Base-by-base conservation (phyloP, 2,888 invertebrate species). In the Hetaerina titia region DNA sequence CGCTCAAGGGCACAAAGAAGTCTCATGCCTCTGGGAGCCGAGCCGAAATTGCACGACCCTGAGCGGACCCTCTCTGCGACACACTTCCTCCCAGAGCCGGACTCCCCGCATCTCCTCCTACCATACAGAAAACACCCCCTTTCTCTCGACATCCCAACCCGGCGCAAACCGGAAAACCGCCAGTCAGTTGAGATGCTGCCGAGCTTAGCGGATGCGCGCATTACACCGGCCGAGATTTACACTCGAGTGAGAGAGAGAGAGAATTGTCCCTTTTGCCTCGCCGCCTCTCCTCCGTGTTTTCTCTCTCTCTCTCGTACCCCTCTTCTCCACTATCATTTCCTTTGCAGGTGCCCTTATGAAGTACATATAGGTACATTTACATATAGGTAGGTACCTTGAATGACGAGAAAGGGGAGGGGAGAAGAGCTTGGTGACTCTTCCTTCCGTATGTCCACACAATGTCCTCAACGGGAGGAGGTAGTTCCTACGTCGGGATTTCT, bases 161-260 rank as follows among this genome's bases (percentile, higher is more conserved):
- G 6, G 81, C 25, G 81, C 81, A 81, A 81, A 81, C 81, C 81
- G 81, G 81, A 81, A 81, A 81, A 81, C 81, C 81, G 22, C 81
- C 31, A 81, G 81, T 81, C 81, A 81, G 81, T 81, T 81, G 81
- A 81, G 81, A 81, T 81, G 81, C 31, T 81, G 69, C 81, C 2
- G 31, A 15, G 15, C 22, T n/a, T 9, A 13, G 69, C 81, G 81
- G 81, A 81, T 81, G 81, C 81, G 81, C 25, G 25, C 81, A 31
- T 81, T 11, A 81, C 81, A 31, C 81, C 13, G 31, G 81, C 81
- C 22, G 81, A 81, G 81, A 81, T 81, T 81, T 81, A 81, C 81
- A 31, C 81, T 25, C 69, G 19, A 22, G n/a, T 2, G 8, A 4
- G 74, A 74, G 8, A 4, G 74, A 74, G 25, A 19, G 25, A 13